phyloP scores from a whole-genome alignment of 2,797 vertebrate genomes.

The Pantherophis vulpinus region DNA sequence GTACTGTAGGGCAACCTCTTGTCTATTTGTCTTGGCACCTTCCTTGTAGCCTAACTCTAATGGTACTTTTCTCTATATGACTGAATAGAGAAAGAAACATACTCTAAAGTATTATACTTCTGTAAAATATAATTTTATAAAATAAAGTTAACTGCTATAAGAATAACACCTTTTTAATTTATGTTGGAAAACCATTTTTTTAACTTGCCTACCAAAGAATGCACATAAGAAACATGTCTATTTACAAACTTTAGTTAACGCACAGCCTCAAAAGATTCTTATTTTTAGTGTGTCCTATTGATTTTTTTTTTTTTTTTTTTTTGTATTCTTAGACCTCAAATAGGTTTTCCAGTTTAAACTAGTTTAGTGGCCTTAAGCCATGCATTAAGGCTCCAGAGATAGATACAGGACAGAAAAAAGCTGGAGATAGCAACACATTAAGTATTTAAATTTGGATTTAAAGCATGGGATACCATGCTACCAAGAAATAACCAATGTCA shows the following conservation, averaged over 20 bases:
- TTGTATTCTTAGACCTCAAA: neutral
- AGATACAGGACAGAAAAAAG: neutral
- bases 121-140: neutral
- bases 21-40: neutral
- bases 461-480: neutral
- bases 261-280: neutral
- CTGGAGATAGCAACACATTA: neutral
- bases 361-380: neutral
- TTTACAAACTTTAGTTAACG: neutral
- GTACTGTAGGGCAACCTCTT: neutral
- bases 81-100: neutral
- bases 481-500: neutral
- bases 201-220: neutral
- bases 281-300: neutral
- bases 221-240: neutral
- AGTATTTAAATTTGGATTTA: neutral
- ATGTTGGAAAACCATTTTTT: neutral
- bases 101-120: neutral
- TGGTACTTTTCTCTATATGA: neutral
- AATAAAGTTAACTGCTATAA: neutral
- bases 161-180: neutral
- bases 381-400: neutral
- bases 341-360: neutral
- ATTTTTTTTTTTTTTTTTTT: neutral
- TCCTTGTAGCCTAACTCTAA: neutral